Conservation (phyloP, 30 jellyfish, hydroid and myxozoan species). For the Chironex yamaguchii region DNA sequence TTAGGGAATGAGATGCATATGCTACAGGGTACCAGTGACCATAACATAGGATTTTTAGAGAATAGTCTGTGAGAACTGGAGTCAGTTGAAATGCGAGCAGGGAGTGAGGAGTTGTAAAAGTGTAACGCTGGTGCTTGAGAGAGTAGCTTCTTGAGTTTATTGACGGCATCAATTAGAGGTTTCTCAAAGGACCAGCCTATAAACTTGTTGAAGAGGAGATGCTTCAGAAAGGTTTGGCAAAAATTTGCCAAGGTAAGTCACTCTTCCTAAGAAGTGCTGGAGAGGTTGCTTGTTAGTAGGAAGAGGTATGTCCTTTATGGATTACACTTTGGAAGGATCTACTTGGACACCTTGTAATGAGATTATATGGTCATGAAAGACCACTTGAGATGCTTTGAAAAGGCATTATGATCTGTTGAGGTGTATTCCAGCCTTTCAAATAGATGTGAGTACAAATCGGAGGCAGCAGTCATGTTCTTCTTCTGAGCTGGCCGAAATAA, state of each 20-base stretch:
- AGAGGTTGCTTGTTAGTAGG: not conserved
- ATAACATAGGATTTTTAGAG: slow-evolving; percentile 46
- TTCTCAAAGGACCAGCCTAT: slow-evolving; percentile 38
- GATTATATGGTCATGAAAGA: not conserved
- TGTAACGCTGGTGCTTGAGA: slow-evolving; percentile 47
- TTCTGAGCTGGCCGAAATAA: slow-evolving; percentile 53
- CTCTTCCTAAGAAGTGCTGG: not conserved
- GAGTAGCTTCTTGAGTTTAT: slow-evolving; percentile 51
- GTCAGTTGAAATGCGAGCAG: not conserved
- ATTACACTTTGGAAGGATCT: not conserved
- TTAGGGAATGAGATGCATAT: slow-evolving; percentile 76
- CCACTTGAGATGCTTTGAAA: not conserved
- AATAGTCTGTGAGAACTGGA: slow-evolving; percentile 61
- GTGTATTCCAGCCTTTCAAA: not conserved
- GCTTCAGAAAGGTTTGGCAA: slow-evolving; percentile 35
- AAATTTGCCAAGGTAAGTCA: slow-evolving; percentile 47
- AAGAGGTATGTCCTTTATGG: not conserved
- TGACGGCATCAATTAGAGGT: slow-evolving; percentile 64
- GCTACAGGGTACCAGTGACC: slow-evolving; percentile 76
- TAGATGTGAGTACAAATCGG: not conserved
- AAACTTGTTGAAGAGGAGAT: slow-evolving; percentile 46
- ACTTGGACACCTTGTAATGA: not conserved
- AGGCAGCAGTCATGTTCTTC: not conserved
- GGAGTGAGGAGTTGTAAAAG: slow-evolving; percentile 25
- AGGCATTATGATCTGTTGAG: not conserved